Percentiles rank a stretch among this genome's conserved stretches.
Evolutionary conservation across 2,113 vertebrate species (phyloP).

Genomic region (Nasalis larvatus): DNA sequence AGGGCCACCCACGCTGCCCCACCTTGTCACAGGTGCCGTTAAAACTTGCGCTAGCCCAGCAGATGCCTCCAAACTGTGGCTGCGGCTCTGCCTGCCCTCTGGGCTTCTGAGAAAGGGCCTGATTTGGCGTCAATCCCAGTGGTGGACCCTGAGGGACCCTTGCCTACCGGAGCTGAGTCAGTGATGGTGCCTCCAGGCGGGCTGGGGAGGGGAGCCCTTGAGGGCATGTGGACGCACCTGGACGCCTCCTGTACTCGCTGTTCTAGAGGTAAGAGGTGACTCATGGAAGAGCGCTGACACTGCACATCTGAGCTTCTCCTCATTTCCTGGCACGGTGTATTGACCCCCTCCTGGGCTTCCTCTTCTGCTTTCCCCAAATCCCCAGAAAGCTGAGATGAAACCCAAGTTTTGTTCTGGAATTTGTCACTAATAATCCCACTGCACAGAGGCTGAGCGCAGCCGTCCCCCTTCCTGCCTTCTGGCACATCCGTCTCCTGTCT

Average conservation of each 20-base stretch:
- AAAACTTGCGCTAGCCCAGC: background rate
- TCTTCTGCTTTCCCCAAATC: background rate
- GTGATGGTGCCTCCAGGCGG: too few relatives aligned
- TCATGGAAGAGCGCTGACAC: accelerated
- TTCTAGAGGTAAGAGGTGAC: accelerated
- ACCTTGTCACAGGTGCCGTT: background rate
- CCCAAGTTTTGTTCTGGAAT: background rate
- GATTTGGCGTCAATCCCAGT: background rate
- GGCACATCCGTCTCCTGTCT: accelerated
- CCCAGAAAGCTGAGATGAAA: background rate
- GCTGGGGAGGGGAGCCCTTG: too few relatives aligned
- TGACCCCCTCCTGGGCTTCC: background rate
- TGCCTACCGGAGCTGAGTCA: too few relatives aligned
- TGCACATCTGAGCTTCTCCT: accelerated
- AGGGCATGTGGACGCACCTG: too few relatives aligned
- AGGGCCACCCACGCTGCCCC: background rate
- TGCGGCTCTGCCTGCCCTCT: too few relatives aligned
- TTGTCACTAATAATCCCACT: background rate
- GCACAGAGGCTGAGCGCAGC: accelerated
- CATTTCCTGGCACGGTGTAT: background rate
- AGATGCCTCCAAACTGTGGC: background rate
- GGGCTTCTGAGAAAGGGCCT: background rate
- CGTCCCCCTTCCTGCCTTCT: too few relatives aligned
- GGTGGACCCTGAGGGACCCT: background rate
- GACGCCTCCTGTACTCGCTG: background rate